Percentiles rank a stretch among this genome's conserved stretches.
These are phyloP conservation scores for Furnarius figulus DNA, from an alignment of 2,113 vertebrate genomes.

Conservation along the genomic window DNA sequence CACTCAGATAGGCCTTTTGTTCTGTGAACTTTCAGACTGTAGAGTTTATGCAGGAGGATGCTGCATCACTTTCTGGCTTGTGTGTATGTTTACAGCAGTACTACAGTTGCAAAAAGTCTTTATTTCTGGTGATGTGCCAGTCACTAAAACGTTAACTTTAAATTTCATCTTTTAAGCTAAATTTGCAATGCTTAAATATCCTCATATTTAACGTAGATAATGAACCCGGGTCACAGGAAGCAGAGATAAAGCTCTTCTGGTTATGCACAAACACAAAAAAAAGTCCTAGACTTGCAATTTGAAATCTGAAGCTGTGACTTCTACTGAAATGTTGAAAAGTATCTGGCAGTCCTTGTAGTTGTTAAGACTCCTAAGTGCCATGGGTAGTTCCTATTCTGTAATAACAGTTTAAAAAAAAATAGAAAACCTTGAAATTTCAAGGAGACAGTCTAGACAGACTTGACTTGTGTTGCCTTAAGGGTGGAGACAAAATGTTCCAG, in stretches of 20 bases:
- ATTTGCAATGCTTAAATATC: neutral
- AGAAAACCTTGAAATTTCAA: neutral
- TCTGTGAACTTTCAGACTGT: neutral
- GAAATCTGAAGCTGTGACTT: neutral
- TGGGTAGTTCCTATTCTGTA: neutral
- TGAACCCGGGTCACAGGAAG: neutral
- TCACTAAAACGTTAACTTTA: neutral
- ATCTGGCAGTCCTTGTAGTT: neutral
- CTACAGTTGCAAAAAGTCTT: neutral
- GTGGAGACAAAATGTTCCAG: neutral
- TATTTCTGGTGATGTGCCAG: neutral
- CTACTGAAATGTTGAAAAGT: neutral
- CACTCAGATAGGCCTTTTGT: neutral
- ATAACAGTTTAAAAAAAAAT: neutral
- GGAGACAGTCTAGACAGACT: neutral
- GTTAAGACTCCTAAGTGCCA: neutral
- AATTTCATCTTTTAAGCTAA: neutral
- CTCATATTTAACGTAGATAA: neutral
- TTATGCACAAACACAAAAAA: neutral
- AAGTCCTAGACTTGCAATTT: neutral
- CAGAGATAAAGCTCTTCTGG: neutral
- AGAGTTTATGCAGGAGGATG: neutral
- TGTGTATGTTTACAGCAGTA: neutral
- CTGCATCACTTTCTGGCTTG: neutral
- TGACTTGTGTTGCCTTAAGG: neutral